Evolutionary conservation across 1,140 invertebrate genomes (phyloP).

Genomic region (Drosophila neocordata): DNA sequence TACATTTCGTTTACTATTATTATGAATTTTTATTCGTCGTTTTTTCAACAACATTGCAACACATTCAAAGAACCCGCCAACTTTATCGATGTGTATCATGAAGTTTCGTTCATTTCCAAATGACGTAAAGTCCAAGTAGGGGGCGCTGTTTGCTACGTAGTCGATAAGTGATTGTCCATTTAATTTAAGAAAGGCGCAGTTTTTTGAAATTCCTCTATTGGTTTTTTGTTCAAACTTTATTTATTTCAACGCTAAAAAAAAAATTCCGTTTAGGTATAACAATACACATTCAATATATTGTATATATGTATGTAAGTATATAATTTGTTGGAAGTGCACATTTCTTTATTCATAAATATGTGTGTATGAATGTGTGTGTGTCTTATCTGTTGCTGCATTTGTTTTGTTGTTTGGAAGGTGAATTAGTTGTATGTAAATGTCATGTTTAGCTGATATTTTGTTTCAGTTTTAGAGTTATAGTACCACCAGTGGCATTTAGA

Average conservation of each 20-base stretch:
- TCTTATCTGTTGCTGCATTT: slow-evolving; percentile 43
- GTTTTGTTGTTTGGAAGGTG: slow-evolving; percentile 42
- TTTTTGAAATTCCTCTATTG: not conserved
- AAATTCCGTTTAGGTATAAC: slow-evolving; percentile 60
- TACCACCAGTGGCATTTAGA: slow-evolving; percentile 74
- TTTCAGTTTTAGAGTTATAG: slow-evolving; percentile 41
- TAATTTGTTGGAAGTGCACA: slow-evolving; percentile 66
- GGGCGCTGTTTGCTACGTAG: slow-evolving; percentile 8
- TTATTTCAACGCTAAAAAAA: slow-evolving; percentile 78
- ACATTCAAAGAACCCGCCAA: too few species aligned
- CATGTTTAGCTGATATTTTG: slow-evolving; percentile 33
- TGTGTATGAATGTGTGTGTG: slow-evolving; percentile 37
- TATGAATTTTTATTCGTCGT: too few species aligned
- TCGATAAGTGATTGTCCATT: not conserved
- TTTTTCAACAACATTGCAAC: too few species aligned
- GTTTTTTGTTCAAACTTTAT: slow-evolving; percentile 71
- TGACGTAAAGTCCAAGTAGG: not conserved
- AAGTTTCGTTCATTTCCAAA: not conserved
- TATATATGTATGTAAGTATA: slow-evolving; percentile 46
- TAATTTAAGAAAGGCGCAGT: not conserved
- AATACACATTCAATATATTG: slow-evolving; percentile 69
- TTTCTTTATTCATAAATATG: slow-evolving; percentile 49
- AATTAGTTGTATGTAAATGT: slow-evolving; percentile 44
- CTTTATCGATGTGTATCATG: too few species aligned
- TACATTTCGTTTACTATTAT: too few species aligned